Evolutionary conservation across 2,113 vertebrate species (phyloP).

Genomic region (Sminthopsis crassicaudata): DNA sequence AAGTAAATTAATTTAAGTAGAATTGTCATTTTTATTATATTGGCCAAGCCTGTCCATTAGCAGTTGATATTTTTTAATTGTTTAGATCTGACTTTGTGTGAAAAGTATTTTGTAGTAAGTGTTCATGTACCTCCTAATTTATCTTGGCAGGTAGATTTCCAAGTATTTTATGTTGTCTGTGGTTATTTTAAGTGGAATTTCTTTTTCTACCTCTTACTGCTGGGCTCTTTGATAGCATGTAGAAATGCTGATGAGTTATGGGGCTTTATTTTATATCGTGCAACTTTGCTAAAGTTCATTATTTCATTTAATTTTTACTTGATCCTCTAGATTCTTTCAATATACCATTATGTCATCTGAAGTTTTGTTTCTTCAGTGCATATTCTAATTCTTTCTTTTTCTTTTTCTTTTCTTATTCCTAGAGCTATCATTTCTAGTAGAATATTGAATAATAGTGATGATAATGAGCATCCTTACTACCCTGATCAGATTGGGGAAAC

Average conservation of each 20-base stretch:
- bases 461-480: not conserved
- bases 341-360: not conserved
- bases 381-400: not conserved
- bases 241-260: not conserved
- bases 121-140: not conserved
- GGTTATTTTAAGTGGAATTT: not conserved
- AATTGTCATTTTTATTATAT: not conserved
- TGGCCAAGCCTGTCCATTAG: not conserved
- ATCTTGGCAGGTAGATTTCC: not conserved
- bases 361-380: not conserved
- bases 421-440: not conserved
- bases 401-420: not conserved
- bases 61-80: not conserved
- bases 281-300: not conserved
- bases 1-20: not conserved
- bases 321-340: not conserved
- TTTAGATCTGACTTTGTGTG: not conserved
- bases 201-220: not conserved
- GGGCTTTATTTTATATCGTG: not conserved
- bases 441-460: not conserved
- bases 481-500: not conserved
- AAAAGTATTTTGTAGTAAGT: not conserved
- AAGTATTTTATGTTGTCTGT: not conserved
- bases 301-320: not conserved
- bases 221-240: not conserved